Conservation (phyloP, 2,888 invertebrate species). For the Diabrotica balteata region DNA sequence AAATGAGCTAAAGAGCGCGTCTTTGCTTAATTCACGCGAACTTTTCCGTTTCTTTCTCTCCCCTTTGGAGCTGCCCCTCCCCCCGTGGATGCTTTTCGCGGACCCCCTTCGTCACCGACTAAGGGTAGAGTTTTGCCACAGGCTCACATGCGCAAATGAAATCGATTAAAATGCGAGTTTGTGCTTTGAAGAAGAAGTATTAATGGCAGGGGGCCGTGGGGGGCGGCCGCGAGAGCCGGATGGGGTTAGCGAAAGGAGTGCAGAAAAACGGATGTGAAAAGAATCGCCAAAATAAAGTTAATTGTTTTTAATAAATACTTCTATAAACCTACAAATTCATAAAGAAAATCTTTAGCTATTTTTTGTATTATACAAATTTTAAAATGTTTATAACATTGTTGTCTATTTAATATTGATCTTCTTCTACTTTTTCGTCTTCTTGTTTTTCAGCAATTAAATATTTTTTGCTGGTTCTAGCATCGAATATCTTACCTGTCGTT, state of each 20-base stretch:
- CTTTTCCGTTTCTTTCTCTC: constrained; percentile 61
- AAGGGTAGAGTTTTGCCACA: constrained; percentile 63
- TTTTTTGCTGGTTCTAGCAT: too few relatives aligned
- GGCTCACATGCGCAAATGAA: constrained; percentile 73
- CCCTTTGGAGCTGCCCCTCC: constrained; percentile 32
- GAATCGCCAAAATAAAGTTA: too few relatives aligned
- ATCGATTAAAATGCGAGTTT: constrained; percentile 73
- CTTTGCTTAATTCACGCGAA: constrained; percentile 62
- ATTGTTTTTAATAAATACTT: too few relatives aligned
- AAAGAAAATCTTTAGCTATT: too few relatives aligned
- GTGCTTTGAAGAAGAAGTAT: constrained; percentile 67
- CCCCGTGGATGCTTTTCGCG: constrained; percentile 43
- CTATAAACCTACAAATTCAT: too few relatives aligned
- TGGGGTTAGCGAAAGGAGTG: constrained; percentile 36
- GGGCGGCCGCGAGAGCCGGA: constrained; percentile 45
- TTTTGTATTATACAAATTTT: too few relatives aligned
- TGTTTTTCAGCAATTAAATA: too few relatives aligned
- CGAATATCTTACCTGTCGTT: too few relatives aligned
- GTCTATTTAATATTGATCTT: too few relatives aligned
- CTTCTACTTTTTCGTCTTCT: too few relatives aligned
- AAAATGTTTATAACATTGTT: too few relatives aligned
- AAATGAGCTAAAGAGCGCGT: constrained; percentile 60
- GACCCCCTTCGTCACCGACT: constrained; percentile 53
- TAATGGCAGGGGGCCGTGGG: constrained; percentile 57
- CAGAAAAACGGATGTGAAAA: constrained; percentile 16